A percentile compares a stretch with the other conserved stretches of the same genome.
Evolutionary conservation across 2,888 invertebrate genomes (phyloP).

Genomic region (Lepidochrysops patricia): DNA sequence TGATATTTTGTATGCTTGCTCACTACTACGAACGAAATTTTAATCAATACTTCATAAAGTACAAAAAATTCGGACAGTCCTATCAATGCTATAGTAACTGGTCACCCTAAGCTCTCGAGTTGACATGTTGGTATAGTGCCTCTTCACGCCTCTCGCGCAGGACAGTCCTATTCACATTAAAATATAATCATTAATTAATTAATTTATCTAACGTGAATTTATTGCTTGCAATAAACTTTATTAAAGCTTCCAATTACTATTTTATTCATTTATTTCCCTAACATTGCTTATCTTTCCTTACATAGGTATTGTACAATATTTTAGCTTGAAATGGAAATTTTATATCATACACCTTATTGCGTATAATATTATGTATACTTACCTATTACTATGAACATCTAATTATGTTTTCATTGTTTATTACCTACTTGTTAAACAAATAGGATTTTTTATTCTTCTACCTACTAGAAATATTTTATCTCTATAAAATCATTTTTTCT

Average conservation of each 20-base stretch:
- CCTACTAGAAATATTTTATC: too few relatives aligned
- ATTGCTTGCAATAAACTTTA: background rate
- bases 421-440: too few relatives aligned
- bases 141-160: slow-evolving; percentile 1
- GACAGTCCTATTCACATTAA: slow-evolving; percentile 6
- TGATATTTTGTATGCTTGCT: too few relatives aligned
- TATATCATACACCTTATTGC: too few relatives aligned
- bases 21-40: too few relatives aligned
- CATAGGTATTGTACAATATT: background rate
- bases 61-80: background rate
- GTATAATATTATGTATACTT: too few relatives aligned
- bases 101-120: background rate
- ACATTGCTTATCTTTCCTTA: background rate
- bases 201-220: background rate
- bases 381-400: too few relatives aligned
- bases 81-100: background rate
- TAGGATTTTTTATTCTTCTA: too few relatives aligned
- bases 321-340: too few relatives aligned
- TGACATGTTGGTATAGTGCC: slow-evolving; percentile 10
- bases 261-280: background rate
- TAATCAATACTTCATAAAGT: background rate
- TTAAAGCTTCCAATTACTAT: background rate
- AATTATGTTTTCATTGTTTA: too few relatives aligned
- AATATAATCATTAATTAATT: background rate
- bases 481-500: too few relatives aligned